Percentiles rank a stretch among this genome's conserved stretches.
Conservation (phyloP, 2,113 vertebrate genomes). For the Leiothrix lutea region DNA sequence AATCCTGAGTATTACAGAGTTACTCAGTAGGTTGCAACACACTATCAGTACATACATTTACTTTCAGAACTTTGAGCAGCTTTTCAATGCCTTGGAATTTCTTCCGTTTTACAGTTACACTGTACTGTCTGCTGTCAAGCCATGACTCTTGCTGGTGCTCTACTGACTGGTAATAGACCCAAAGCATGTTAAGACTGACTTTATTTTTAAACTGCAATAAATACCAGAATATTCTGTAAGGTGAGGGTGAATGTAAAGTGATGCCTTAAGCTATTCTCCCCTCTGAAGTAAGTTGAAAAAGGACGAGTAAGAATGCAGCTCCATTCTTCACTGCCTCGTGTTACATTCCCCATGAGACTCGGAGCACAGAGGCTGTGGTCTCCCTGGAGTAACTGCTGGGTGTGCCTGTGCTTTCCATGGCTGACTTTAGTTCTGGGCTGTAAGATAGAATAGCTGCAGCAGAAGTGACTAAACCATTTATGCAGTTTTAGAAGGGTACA, state of each 20-base stretch:
- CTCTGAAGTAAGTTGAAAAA: neutral
- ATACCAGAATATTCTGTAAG: neutral
- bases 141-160: neutral
- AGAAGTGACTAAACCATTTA: neutral
- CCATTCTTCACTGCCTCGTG: accelerated
- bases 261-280: neutral
- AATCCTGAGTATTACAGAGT: neutral
- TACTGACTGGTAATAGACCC: neutral
- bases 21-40: neutral
- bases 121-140: neutral
- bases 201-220: neutral
- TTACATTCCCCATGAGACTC: neutral
- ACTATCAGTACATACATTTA: neutral
- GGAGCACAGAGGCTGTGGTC: accelerated
- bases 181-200: neutral
- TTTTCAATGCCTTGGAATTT: neutral
- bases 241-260: neutral
- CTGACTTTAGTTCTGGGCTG: neutral
- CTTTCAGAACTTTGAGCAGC: neutral
- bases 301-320: neutral
- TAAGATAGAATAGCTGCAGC: neutral
- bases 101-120: neutral
- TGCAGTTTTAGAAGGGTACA: neutral
- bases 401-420: accelerated
- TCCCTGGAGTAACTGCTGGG: accelerated